Evolutionary conservation across 1,140 invertebrate species (phyloP), one percentile per base, ranked within the genome.

Genomic region (Chlorops oryzae): DNA sequence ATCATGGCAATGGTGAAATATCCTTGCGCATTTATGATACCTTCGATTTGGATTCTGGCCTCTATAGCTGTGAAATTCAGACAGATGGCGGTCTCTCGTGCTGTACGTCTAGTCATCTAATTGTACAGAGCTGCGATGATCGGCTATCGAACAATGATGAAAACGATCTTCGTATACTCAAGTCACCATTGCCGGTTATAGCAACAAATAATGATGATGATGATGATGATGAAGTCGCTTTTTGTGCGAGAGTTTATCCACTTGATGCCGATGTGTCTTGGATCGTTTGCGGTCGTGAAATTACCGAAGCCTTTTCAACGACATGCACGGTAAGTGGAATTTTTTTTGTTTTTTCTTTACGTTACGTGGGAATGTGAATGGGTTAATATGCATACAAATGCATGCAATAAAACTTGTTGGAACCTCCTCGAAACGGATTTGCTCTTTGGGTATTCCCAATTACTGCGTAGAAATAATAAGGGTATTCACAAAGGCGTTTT

Each of bases 1-100:
- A 80, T 56, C 78, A 80, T 41, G 78, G 77, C 40, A 78, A 82
- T 39, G 81, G 81, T 23, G 70, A 74, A 3, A 74, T 83, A 38
- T 80, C 76, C 32, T 73, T 90, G 23, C 72, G 77, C 22, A 77
- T 91, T 28, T 71, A 75, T 10, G 81, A 89, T 59, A 76, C 81
- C 25, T 81, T 81, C 58, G 65, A 77, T 18, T 76, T 84, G 57
- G 86, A 89, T 69, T 77, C 78, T 25, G 88, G 86, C n/a, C 72
- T 78, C 35, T 90, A 89, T 61, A 77, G 76, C 47, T 88, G 85
- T 58, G 77, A 81, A 52, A 80, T 83, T 4, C 62, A 54, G 24
- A 58, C 59, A 17, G 40, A 46, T 35, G 54, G 32, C 24, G 43
- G 48, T 45, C 40, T 62, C 15, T 58, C 59, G 17, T 73, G 69